Base-by-base conservation (phyloP, 2,113 vertebrate genomes). In the Periophthalmodon schlosseri region DNA sequence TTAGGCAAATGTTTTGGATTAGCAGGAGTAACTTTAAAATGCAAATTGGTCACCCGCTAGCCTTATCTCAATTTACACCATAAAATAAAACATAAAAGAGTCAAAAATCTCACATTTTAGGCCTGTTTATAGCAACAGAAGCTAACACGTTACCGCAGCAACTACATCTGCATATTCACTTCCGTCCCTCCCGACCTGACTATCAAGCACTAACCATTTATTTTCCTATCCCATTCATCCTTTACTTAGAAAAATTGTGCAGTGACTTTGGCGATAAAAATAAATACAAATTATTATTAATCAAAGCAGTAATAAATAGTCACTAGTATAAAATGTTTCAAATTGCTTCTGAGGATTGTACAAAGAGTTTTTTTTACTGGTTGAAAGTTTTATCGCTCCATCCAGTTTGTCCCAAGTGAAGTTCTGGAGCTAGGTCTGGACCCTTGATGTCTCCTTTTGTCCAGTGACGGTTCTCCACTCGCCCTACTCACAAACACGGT, bases 401-500 rank as follows among this genome's bases (percentile, higher is more conserved):
- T 71, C 80, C 82, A 82, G 18, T 76, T 82, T 4, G 58, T 65
- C 1, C 76, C 81, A 50, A 76, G 69, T 0, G 79, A 85, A 0
- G 70, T 50, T 8, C 82, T 75, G 8, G 72, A 84, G 2, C 12
- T 65, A 54, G 85, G 70, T 2, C 87, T 75, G 66, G 86, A 73
- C 77, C 58, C 12, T 1, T 34, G 14, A 47, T 23, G 71, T 61
- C 66, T 79, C 70, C 70, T 44, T 50, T 57, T 16, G 23, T 82
- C 76, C 0, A 69, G 1, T 3, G 70, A 2, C 5, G 81, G 23
- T 0, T 95, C 92, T 7, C 94, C 92, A 0, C 95, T 97, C 72
- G 92, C 93, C 52, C 74, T 84, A 82, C 95, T 97, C 46, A 96
- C 94, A 8, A 95, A 97, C 64, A 96, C 92, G 0, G 87, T 58